phyloP scores from a whole-genome alignment of 1,140 invertebrate species.

The Pogonomyrmex californicus region DNA sequence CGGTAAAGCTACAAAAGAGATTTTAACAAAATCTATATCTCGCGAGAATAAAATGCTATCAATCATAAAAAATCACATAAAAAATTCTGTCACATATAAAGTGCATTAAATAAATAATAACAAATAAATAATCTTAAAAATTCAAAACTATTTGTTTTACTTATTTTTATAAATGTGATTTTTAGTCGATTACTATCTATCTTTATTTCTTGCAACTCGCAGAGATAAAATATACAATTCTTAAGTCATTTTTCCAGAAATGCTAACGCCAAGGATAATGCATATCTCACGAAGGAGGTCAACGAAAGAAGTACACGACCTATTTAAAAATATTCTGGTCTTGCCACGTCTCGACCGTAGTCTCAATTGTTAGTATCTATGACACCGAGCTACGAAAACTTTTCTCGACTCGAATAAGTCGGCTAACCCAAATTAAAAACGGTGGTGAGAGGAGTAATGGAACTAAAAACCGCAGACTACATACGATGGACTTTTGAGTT shows the following conservation, averaged over 20 bases:
- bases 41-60: background rate
- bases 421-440: constrained; percentile 57
- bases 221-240: background rate
- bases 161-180: background rate
- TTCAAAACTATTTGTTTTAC: background rate
- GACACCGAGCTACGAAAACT: background rate
- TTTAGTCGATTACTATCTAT: background rate
- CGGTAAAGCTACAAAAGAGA: background rate
- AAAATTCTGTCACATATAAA: background rate
- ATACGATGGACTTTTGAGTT: constrained; percentile 32
- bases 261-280: background rate
- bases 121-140: background rate
- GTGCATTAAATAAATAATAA: background rate
- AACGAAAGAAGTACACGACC: background rate
- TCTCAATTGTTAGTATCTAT: constrained; percentile 18
- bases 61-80: background rate
- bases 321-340: constrained; percentile 44
- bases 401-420: constrained; percentile 28
- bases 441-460: constrained; percentile 36
- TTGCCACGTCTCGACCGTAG: background rate
- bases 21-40: background rate
- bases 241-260: background rate
- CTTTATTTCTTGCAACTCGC: background rate
- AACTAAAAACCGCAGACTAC: constrained; percentile 44
- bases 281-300: background rate